phyloP scores from a whole-genome alignment of 2,797 vertebrate species.

The Myripristis murdjan region DNA sequence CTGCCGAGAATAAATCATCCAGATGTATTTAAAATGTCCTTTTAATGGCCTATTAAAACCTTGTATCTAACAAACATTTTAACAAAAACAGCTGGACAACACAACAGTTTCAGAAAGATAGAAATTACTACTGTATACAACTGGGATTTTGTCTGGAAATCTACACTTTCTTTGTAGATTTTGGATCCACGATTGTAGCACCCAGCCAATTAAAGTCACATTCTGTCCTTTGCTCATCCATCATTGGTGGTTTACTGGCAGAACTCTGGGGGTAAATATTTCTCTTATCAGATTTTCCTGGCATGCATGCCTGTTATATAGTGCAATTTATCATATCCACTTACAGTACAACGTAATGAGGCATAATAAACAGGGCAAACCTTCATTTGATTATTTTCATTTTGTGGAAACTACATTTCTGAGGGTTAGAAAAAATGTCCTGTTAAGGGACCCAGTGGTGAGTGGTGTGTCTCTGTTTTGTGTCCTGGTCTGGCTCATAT shows the following conservation, averaged over 20 bases:
- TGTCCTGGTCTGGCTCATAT: slow-evolving; percentile 49
- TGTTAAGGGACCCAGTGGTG: slow-evolving; percentile 29
- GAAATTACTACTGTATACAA: slow-evolving; percentile 8
- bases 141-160: slow-evolving; percentile 12
- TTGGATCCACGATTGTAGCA: slow-evolving; percentile 20
- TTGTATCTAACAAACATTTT: neutral
- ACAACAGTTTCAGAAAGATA: neutral
- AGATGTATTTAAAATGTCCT: neutral
- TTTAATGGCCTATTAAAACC: neutral
- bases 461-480: slow-evolving; percentile 60
- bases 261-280: slow-evolving; percentile 77
- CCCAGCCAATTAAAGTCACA: slow-evolving; percentile 52
- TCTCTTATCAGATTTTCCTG: slow-evolving; percentile 80
- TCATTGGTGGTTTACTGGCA: slow-evolving; percentile 68
- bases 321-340: slow-evolving; percentile 74
- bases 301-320: slow-evolving; percentile 49
- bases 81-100: neutral
- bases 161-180: slow-evolving; percentile 28
- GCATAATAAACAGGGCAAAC: slow-evolving; percentile 69
- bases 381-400: slow-evolving; percentile 74
- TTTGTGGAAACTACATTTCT: slow-evolving; percentile 56
- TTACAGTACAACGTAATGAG: slow-evolving; percentile 68
- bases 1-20: no score
- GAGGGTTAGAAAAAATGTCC: slow-evolving; percentile 49
- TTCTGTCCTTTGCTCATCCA: slow-evolving; percentile 67